phyloP scores from a whole-genome alignment of 2,888 invertebrate species.

The Sipha maydis region DNA sequence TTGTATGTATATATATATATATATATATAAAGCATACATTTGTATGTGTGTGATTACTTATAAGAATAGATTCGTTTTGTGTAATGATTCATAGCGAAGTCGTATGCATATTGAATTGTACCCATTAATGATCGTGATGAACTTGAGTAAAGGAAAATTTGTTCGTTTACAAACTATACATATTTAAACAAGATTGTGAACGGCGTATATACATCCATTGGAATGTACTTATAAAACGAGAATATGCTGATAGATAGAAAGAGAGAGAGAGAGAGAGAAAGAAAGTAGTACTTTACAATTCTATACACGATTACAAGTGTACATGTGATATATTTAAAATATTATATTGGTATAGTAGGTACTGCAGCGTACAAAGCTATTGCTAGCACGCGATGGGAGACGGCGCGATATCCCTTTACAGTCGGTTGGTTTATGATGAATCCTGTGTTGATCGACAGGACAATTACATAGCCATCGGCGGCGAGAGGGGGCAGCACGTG shows the following conservation, averaged over 20 bases:
- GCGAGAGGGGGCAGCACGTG: not conserved
- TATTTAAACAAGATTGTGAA: not conserved
- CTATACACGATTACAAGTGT: not conserved
- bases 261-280: not conserved
- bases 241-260: not conserved
- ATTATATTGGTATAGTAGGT: not conserved
- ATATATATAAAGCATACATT: not conserved
- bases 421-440: conserved; percentile 57
- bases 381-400: not conserved
- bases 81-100: no score
- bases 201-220: not conserved
- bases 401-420: conserved; percentile 28
- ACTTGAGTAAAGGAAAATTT: not conserved
- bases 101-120: not conserved
- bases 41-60: no score
- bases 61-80: no score
- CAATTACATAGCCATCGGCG: conserved; percentile 31
- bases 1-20: no score
- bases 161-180: not conserved
- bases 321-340: not conserved
- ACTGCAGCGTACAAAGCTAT: not conserved
- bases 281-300: no score
- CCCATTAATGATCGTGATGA: conserved; percentile 8
- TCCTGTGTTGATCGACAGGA: conserved; percentile 45
- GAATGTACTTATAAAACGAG: not conserved